These are phyloP conservation scores for Dreissena rostriformis DNA, from an alignment of 1,140 invertebrate genomes.

Conservation along the genomic window DNA sequence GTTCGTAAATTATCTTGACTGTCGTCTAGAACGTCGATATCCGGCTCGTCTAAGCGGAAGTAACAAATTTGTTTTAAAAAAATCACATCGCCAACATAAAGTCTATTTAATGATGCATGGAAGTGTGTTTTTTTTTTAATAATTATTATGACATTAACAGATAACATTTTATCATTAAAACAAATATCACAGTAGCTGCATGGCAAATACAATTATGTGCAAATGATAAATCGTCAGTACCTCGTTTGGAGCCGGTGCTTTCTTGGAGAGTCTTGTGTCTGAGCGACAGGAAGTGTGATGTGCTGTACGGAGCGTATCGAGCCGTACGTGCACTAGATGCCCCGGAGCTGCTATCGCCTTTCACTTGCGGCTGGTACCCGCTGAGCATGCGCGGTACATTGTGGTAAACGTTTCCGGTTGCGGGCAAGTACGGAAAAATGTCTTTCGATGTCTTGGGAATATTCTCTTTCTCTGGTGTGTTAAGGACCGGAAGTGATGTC, in stretches of 20 bases:
- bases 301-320: constrained; percentile 21
- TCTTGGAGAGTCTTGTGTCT: constrained; percentile 35
- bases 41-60: no score
- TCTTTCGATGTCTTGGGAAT: constrained; percentile 8
- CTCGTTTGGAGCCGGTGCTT: neutral
- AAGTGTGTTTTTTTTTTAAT: no score
- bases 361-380: neutral
- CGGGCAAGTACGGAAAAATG: constrained; percentile 37
- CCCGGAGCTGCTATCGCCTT: neutral
- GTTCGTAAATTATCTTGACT: constrained; percentile 16
- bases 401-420: constrained; percentile 41
- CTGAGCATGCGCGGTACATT: constrained; percentile 45
- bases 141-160: no score
- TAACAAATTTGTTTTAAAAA: no score
- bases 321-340: constrained; percentile 17
- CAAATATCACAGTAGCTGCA: no score
- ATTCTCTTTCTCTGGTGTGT: constrained; percentile 50
- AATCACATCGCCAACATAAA: no score
- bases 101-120: no score
- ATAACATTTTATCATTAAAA: no score
- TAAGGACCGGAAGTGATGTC: neutral
- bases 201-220: no score
- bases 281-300: constrained; percentile 35
- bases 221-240: no score
- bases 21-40: constrained; percentile 30